phyloP scores from a whole-genome alignment of 35 echinoderm and acorn worm genomes.

The Lytechinus variegatus region DNA sequence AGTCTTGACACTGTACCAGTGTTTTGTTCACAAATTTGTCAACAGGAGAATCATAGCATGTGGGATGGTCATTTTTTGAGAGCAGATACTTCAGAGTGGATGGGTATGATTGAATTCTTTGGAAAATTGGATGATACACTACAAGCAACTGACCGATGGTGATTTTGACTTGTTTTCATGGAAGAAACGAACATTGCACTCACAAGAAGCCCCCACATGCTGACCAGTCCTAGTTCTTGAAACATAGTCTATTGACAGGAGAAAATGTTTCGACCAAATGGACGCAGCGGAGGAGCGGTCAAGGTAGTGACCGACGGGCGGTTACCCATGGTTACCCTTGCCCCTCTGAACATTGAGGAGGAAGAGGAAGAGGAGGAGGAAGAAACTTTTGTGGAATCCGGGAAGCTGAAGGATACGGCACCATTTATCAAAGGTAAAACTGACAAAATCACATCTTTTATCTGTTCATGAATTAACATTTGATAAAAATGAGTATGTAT shows the following conservation, averaged over 20 bases:
- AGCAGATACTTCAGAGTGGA: too few species aligned
- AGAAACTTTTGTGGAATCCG: not conserved
- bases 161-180: not conserved
- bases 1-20: too few species aligned
- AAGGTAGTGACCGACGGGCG: conserved; percentile 21
- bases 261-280: conserved; percentile 19
- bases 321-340: conserved; percentile 21
- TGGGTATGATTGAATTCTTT: too few species aligned
- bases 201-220: not conserved
- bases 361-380: not conserved
- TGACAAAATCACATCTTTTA: not conserved
- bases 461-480: too few species aligned
- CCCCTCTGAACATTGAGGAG: conserved; percentile 28
- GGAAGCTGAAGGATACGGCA: conserved; percentile 2
- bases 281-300: not conserved
- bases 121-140: too few species aligned
- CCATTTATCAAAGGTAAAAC: conserved; percentile 35
- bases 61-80: too few species aligned
- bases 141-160: too few species aligned
- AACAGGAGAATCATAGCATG: too few species aligned
- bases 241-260: not conserved
- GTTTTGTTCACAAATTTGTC: too few species aligned
- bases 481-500: too few species aligned
- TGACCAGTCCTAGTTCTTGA: not conserved
- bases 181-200: not conserved